Evolutionary conservation across 2,888 invertebrate species (phyloP), one percentile per base, ranked within the genome.

Genomic region (Xanthia togata): DNA sequence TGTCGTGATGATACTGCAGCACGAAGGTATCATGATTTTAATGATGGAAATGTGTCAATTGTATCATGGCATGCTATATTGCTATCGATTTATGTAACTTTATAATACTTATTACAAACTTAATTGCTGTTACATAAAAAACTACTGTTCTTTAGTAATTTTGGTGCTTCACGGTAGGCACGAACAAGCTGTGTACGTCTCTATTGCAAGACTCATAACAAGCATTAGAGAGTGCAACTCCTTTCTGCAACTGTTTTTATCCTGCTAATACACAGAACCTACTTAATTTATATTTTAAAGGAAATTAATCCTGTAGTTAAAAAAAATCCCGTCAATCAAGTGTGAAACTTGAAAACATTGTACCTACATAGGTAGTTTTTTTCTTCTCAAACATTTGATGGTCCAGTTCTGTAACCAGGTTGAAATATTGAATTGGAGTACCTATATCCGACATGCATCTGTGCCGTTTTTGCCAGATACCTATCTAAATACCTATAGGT

Each of bases 11-110:
- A n/a, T 17, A 35, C 8, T n/a, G 5, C 53, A 47, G 31, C 83
- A 83, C 70, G 70, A 75, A 64, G n/a, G 47, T 70, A 47, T 70
- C 44, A 55, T n/a, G n/a, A 71, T 47, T 77, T 41, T 41, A 68
- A 70, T 50, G 38, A 26, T 67, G 69, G 31, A 79, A 82, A 41
- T 75, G 50, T 83, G 83, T 79, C 70, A 83, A 79, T 64, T 62
- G n/a, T 83, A 62, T 70, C 62, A 59, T 47, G 68, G 1, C 83
- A 75, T 75, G 82, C 75, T 47, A 75, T 38, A 12, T 6, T 60
- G 59, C 62, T 64, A 70, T 60, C 60, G 53, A 55, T 70, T 81
- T 80, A 81, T 81, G 31, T 81, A 78, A 78, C 79, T 73, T 53
- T 55, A 38, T 76, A 50, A 38, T 76, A 50, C n/a, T n/a, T n/a